Percentiles rank a stretch among this genome's conserved stretches.
Evolutionary conservation across 2,888 invertebrate species (phyloP).

Genomic region (Agrochola lota): DNA sequence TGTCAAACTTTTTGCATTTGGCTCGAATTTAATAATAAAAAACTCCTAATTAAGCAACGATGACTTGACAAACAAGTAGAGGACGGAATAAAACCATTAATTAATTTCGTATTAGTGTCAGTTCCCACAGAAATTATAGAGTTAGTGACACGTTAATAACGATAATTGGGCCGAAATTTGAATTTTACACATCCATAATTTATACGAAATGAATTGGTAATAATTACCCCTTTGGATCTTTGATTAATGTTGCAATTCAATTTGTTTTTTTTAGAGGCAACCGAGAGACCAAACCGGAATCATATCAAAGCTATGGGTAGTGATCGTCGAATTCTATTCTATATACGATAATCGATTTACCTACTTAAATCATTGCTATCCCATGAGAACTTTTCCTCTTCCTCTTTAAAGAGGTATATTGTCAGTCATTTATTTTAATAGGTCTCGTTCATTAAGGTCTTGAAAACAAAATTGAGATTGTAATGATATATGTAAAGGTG

Average conservation of each 20-base stretch:
- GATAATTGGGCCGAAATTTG: slow-evolving; percentile 52
- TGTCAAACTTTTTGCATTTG: slow-evolving; percentile 36
- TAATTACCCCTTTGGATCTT: slow-evolving; percentile 22
- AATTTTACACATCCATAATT: slow-evolving; percentile 37
- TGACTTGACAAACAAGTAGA: slow-evolving; percentile 75
- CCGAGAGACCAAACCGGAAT: slow-evolving; percentile 17
- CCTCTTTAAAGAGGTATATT: neutral
- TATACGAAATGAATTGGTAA: slow-evolving; percentile 31
- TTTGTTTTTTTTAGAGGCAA: neutral
- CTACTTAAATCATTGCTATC: neutral
- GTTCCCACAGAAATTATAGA: slow-evolving; percentile 69
- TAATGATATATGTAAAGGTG: slow-evolving; percentile 56
- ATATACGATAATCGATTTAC: neutral
- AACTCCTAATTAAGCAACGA: slow-evolving; percentile 71
- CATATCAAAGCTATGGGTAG: neutral
- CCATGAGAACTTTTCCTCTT: neutral
- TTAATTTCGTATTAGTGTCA: slow-evolving; percentile 72
- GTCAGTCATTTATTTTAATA: slow-evolving; percentile 42
- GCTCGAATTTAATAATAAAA: slow-evolving; percentile 57
- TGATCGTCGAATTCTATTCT: neutral
- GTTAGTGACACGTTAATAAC: slow-evolving; percentile 71
- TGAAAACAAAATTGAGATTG: slow-evolving; percentile 60
- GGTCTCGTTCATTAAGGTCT: slow-evolving; percentile 56
- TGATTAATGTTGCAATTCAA: slow-evolving; percentile 30
- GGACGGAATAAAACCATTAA: slow-evolving; percentile 74